Evolutionary conservation across 1,140 invertebrate genomes (phyloP).

Genomic region (Antheraea mylitta): DNA sequence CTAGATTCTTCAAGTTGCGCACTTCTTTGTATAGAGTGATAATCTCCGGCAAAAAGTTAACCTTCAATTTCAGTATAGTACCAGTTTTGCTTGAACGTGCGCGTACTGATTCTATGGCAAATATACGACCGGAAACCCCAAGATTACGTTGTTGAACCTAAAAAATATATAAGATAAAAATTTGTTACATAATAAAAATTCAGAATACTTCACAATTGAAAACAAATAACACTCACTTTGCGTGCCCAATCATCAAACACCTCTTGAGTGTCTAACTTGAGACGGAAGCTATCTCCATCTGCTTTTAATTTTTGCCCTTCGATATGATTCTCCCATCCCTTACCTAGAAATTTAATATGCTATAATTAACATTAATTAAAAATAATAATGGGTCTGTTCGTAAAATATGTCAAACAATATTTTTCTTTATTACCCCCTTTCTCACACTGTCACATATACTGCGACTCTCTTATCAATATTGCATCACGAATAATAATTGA

Average conservation of each 20-base stretch:
- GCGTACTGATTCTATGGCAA: conserved; percentile 93
- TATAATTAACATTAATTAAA: no score
- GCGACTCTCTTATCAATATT: no score
- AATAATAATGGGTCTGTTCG: no score
- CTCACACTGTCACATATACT: no score
- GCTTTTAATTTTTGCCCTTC: conserved; percentile 99
- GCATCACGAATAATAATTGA: no score
- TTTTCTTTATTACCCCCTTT: no score
- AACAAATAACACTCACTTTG: conserved; percentile 74
- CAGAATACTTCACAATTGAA: neutral
- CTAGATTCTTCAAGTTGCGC: conserved; percentile 96
- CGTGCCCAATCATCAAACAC: conserved; percentile 99
- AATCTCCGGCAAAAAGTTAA: conserved; percentile 99
- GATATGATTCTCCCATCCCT: conserved; percentile 99
- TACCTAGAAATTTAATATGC: conserved; percentile 78
- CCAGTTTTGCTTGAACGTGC: conserved; percentile 91
- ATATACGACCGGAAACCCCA: conserved; percentile 95
- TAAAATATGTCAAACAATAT: no score
- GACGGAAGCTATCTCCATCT: conserved; percentile 97
- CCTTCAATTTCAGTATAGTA: conserved; percentile 94
- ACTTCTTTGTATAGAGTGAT: conserved; percentile 99
- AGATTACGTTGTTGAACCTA: conserved; percentile 95
- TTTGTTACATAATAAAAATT: no score
- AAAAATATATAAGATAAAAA: conserved; percentile 8
- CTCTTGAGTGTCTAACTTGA: conserved; percentile 96